These are phyloP conservation scores for Thyatira batis DNA, from an alignment of 2,888 invertebrate species.

Conservation along the genomic window DNA sequence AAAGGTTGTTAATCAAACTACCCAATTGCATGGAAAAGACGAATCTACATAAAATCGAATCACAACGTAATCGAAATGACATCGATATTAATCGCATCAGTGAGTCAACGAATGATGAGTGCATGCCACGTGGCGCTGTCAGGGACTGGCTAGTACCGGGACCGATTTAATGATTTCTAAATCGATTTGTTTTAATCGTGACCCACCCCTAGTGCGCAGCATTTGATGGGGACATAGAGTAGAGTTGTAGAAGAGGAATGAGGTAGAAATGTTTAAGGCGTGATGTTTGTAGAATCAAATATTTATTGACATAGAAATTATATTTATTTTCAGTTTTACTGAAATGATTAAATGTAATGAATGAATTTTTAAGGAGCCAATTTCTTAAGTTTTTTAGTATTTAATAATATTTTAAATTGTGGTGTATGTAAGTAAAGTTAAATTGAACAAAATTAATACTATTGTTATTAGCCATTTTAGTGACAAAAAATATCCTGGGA, in stretches of 20 bases:
- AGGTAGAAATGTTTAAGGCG: neutral
- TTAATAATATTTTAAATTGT: no score
- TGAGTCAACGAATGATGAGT: constrained; percentile 29
- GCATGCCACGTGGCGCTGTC: constrained; percentile 35
- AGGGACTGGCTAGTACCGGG: constrained; percentile 55
- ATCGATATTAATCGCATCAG: constrained; percentile 14
- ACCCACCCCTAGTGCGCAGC: constrained; percentile 38
- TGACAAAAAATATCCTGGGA: no score
- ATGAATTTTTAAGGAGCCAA: no score
- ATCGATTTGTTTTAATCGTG: constrained; percentile 73
- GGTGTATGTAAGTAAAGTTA: no score
- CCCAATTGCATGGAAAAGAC: neutral
- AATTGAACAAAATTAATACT: no score
- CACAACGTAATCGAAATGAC: constrained; percentile 1
- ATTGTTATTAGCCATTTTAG: no score
- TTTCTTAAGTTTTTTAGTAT: no score
- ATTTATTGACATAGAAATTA: constrained; percentile 18
- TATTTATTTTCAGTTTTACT: no score
- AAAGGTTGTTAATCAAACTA: no score
- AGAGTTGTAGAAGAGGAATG: neutral
- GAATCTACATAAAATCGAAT: neutral
- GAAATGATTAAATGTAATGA: no score
- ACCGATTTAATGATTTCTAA: constrained; percentile 72
- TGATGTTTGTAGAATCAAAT: constrained; percentile 3
- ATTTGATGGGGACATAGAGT: constrained; percentile 16